Evolutionary conservation across 2,888 invertebrate species (phyloP).

Genomic region (Nomada ferruginata): DNA sequence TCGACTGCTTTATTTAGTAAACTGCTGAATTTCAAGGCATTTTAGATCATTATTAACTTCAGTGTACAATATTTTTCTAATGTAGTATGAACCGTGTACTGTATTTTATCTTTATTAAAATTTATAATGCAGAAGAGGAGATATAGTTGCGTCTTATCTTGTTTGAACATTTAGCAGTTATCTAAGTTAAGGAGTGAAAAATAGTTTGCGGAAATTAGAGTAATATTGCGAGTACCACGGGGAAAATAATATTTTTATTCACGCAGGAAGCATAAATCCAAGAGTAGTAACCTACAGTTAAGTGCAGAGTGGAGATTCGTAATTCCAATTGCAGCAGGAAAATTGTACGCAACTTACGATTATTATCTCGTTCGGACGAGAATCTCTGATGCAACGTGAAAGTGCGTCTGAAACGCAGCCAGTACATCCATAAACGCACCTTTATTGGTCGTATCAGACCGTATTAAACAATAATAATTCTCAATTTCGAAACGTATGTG

Average conservation of each 20-base stretch:
- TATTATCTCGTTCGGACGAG: slow-evolving; percentile 44
- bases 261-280: slow-evolving; percentile 1
- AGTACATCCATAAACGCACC: slow-evolving; percentile 65
- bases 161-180: neutral
- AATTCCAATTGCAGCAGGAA: slow-evolving; percentile 1
- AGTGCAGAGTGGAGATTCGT: neutral
- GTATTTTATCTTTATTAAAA: no score
- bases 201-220: neutral
- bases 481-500: slow-evolving; percentile 67
- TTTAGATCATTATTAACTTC: no score
- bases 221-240: neutral
- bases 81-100: no score
- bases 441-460: slow-evolving; percentile 73
- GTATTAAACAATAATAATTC: slow-evolving; percentile 77
- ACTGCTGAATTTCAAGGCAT: no score
- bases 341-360: slow-evolving; percentile 19
- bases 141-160: no score
- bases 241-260: neutral
- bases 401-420: slow-evolving; percentile 59
- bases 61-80: no score
- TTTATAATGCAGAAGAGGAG: no score
- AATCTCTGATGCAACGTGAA: slow-evolving; percentile 66
- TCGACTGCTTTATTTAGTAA: no score
- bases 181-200: neutral
- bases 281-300: neutral